These are phyloP conservation scores for Cataglyphis albicans DNA, from an alignment of 2,888 invertebrate genomes.

Conservation along the genomic window DNA sequence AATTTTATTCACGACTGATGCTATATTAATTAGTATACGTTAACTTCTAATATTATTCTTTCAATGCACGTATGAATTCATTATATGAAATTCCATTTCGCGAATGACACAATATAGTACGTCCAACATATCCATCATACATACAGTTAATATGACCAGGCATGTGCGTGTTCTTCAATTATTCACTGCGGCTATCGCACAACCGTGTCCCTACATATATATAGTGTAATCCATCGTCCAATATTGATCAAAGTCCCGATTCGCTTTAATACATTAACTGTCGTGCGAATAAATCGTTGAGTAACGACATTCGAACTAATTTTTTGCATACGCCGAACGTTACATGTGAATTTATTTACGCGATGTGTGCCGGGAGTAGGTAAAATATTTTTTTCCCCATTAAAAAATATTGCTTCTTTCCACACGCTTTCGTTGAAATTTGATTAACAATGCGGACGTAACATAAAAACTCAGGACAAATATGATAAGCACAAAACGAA, in stretches of 20 bases:
- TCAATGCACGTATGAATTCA: neutral
- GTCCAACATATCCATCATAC: neutral
- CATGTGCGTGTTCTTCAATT: constrained; percentile 46
- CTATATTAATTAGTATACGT: neutral
- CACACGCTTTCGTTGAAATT: neutral
- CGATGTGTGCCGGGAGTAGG: neutral
- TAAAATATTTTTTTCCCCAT: neutral
- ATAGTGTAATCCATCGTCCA: constrained; percentile 36
- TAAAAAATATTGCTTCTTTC: constrained; percentile 12
- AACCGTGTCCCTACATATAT: constrained; percentile 20
- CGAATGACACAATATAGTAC: constrained; percentile 22
- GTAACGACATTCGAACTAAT: neutral
- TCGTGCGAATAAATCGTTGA: constrained; percentile 8
- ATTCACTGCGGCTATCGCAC: constrained; percentile 36
- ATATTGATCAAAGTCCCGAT: constrained; percentile 39
- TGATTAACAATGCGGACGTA: neutral
- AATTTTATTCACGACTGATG: neutral
- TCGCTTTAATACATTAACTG: constrained; percentile 29
- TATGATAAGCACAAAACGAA: neutral
- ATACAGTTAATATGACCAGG: constrained; percentile 17
- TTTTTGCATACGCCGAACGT: neutral
- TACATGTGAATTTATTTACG: neutral
- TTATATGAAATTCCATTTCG: constrained; percentile 28
- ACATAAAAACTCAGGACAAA: neutral
- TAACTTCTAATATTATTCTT: neutral